Evolutionary conservation across 2,797 vertebrate species (phyloP).

Genomic region (Neosilurus hyrtlii): DNA sequence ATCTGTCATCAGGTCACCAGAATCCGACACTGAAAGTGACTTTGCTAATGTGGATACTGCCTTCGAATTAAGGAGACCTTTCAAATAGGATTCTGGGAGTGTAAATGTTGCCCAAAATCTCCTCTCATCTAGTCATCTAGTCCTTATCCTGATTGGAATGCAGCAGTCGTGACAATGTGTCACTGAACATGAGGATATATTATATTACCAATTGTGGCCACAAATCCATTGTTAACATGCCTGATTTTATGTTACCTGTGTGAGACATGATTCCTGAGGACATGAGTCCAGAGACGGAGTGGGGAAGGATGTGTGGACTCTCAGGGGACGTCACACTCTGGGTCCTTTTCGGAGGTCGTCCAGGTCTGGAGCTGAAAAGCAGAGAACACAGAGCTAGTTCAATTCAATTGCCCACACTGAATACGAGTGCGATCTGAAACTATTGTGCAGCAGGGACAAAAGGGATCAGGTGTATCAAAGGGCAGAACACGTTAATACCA

Average conservation of each 20-base stretch:
- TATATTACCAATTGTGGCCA: not conserved
- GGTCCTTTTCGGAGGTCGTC: constrained; percentile 97
- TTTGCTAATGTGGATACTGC: not conserved
- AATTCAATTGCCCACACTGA: constrained; percentile 31
- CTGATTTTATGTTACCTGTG: constrained; percentile 80
- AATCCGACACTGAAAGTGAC: not conserved
- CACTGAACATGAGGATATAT: constrained; percentile 21
- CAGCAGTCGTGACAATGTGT: constrained; percentile 4
- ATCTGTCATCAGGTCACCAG: not conserved
- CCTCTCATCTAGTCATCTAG: not conserved
- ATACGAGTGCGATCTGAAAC: constrained; percentile 42
- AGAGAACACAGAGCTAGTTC: constrained; percentile 45
- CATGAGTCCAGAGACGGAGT: constrained; percentile 90
- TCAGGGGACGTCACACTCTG: constrained; percentile 92
- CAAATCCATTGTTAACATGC: constrained; percentile 14
- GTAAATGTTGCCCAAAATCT: not conserved
- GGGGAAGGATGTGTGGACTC: constrained; percentile 92
- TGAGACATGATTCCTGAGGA: constrained; percentile 96
- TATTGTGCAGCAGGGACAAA: constrained; percentile 42
- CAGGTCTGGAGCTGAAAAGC: constrained; percentile 91
- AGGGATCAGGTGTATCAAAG: constrained; percentile 38
- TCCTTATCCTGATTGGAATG: not conserved
- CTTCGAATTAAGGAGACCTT: not conserved
- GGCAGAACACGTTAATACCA: constrained; percentile 37
- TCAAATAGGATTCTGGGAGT: not conserved